A percentile compares a stretch with the other conserved stretches of the same genome.
Evolutionary conservation across 1,140 invertebrate genomes (phyloP).

Genomic region (Drosophila setifemur): DNA sequence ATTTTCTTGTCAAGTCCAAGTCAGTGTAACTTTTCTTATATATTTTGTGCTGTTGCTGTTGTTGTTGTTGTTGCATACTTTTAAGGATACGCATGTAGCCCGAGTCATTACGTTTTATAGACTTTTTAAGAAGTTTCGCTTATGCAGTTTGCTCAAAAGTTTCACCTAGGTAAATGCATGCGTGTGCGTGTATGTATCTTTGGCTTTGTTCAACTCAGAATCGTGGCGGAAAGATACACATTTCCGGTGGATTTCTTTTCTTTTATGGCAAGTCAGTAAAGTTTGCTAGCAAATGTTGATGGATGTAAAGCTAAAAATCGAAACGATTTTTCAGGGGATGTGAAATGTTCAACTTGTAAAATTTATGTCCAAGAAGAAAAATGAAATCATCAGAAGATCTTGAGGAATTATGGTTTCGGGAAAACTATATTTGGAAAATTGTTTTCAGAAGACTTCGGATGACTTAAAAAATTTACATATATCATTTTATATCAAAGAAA

Average conservation of each 20-base stretch:
- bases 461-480: too few species aligned
- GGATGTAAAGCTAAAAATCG: constrained; percentile 15
- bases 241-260: constrained; percentile 2
- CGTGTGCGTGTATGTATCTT: constrained; percentile 5
- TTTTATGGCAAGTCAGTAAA: constrained; percentile 31
- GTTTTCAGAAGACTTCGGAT: too few species aligned
- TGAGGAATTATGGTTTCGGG: too few species aligned
- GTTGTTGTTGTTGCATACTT: constrained; percentile 78
- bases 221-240: constrained; percentile 41
- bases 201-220: constrained; percentile 21
- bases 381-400: too few species aligned
- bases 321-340: not conserved
- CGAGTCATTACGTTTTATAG: constrained; percentile 79
- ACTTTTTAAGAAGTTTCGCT: constrained; percentile 75
- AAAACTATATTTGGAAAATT: too few species aligned
- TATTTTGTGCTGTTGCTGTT: not conserved
- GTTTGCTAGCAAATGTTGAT: constrained; percentile 7
- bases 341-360: constrained; percentile 1
- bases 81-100: constrained; percentile 65
- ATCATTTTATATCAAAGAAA: too few species aligned
- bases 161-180: constrained; percentile 49
- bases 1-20: constrained; percentile 51
- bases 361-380: too few species aligned
- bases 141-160: constrained; percentile 72
- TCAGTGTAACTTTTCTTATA: constrained; percentile 51